Percentiles rank a stretch among this genome's conserved stretches.
Evolutionary conservation across 2,113 vertebrate genomes (phyloP).

Genomic region (Rhipidura dahli): DNA sequence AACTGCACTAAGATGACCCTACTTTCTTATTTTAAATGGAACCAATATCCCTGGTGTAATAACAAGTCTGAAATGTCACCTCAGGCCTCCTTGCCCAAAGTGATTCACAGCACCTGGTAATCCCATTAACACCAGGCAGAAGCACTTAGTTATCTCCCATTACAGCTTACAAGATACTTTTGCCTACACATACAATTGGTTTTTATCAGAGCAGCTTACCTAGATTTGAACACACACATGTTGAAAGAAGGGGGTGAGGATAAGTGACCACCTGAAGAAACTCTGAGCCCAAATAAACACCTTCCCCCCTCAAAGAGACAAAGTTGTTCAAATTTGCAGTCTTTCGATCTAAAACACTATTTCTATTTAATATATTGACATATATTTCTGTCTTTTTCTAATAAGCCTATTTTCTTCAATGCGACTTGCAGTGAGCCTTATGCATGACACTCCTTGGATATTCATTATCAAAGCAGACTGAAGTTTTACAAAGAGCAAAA

Average conservation of each 20-base stretch:
- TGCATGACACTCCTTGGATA: constrained; percentile 40
- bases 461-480: constrained; percentile 59
- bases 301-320: not conserved
- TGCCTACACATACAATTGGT: not conserved
- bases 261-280: not conserved
- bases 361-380: not conserved
- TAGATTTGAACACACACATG: not conserved
- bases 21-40: not conserved
- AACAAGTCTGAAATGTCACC: not conserved
- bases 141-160: not conserved
- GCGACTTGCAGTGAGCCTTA: constrained; percentile 31
- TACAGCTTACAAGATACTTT: not conserved
- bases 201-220: not conserved
- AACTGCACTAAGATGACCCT: not conserved
- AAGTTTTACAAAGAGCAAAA: constrained; percentile 54
- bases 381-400: not conserved
- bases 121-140: not conserved
- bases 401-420: constrained; percentile 41
- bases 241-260: not conserved
- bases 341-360: not conserved
- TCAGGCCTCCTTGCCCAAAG: not conserved
- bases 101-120: constrained; percentile 9
- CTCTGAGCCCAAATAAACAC: not conserved
- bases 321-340: not conserved
- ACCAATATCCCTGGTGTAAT: not conserved